Evolutionary conservation across 2,797 vertebrate genomes (phyloP), one percentile per base, ranked within the genome.

Genomic region (Micropoecilia bifurca): DNA sequence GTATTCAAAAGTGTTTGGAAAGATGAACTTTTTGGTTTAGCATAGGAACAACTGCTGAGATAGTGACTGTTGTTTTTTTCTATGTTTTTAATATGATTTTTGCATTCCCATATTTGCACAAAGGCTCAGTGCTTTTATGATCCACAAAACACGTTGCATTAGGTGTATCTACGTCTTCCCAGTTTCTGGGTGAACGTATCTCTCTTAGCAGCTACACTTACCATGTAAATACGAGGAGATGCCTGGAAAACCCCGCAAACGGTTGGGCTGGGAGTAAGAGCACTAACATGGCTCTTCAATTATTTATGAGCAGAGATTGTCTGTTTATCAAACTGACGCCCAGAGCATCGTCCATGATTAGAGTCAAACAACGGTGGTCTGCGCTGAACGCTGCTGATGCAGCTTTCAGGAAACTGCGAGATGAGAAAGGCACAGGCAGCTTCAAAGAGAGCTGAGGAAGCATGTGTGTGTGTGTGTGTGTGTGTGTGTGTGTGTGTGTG

Each of bases 291-390:
- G 45, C 86, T 87, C 80, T 89, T 95, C 86, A 90, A 92, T 94
- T 90, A 93, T 95, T 93, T 93, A 94, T 93, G 82, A 93, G 86
- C 82, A 80, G 90, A 92, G 89, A 95, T 90, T 91, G 91, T 94
- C 91, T 92, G 94, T 93, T 93, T 94, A 93, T 93, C 92, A 94
- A 91, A 84, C 84, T 91, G 92, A 93, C 71, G 90, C 91, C 90
- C 73, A 82, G 83, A 91, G 93, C 91, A 76, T 91, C 87, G 41
- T 71, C 87, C 83, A 80, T 92, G 89, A 94, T 93, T 91, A 92
- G 81, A 90, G 91, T 93, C 90, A 90, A 86, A 90, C 92, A 88
- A 86, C 77, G 87, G 86, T 80, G 89, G 90, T 88, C 86, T 57
- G 89, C 81, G 87, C 80, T 75, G 88, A 87, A 80, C 77, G 25